phyloP scores from a whole-genome alignment of 2,113 vertebrate genomes.

The Melanocharis versteri region DNA sequence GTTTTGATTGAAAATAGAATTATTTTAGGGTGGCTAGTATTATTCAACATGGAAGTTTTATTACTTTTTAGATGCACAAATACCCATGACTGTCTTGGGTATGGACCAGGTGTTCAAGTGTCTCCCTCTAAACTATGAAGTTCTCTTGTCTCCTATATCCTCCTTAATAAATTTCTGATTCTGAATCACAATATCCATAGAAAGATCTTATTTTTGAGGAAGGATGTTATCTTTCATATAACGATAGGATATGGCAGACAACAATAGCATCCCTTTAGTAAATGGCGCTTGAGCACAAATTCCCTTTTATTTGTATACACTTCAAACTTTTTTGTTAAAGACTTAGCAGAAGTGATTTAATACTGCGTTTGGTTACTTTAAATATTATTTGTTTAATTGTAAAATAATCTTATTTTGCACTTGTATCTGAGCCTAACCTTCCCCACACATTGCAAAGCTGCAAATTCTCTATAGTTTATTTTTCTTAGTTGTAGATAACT shows the following conservation, averaged over 20 bases:
- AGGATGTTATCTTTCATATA: neutral
- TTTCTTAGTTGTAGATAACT: neutral
- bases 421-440: neutral
- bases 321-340: neutral
- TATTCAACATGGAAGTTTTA: neutral
- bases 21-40: neutral
- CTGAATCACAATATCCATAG: neutral
- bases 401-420: neutral
- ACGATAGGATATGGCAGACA: neutral
- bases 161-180: neutral
- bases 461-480: neutral
- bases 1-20: neutral
- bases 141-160: neutral
- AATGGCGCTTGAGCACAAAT: neutral
- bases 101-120: neutral
- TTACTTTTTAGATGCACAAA: neutral
- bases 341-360: neutral
- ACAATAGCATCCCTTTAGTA: neutral
- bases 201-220: neutral
- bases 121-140: neutral
- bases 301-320: neutral
- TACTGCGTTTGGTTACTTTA: neutral
- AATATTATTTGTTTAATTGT: neutral
- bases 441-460: neutral
- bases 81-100: neutral